Base-by-base conservation (phyloP, 1,140 invertebrate genomes). In the Oryzaephilus surinamensis region DNA sequence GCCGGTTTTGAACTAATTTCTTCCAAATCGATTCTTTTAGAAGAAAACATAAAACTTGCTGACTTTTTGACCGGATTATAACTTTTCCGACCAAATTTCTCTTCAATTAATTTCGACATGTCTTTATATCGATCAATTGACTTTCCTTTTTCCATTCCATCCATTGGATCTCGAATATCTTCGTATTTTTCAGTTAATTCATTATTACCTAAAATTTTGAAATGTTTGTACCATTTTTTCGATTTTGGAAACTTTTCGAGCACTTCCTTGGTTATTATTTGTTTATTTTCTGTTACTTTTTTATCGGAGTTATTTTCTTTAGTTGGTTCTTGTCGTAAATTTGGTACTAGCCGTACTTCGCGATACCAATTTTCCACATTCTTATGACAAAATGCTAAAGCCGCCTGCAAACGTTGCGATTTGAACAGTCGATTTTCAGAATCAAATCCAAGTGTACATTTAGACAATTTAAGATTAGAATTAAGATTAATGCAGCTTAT, bases 1-100 rank as follows among this genome's bases (percentile, higher is more conserved):
- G 55, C 37, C n/a, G 52, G 45, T 23, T 50, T 47, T 24, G 41
- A 46, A 29, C 32, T 38, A 5, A 11, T 35, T 21, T 55, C 51
- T 27, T 53, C 45, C 6, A 53, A 24, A 24, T 55, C 46, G 10
- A 55, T 50, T 5, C 45, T 28, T 43, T 55, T 58, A 0, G 45
- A 46, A 2, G 55, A 48, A 38, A 56, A 58, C 55, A 58, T 58
- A 38, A 58, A 58, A 37, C 53, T 56, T 5, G 55, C 55, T 0
- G 55, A 58, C 32, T 58, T 58, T 35, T 58, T 58, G 13, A 58
- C 54, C 0, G 55, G 55, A 43, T 58, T 58, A 15, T 54, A 51
- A 27, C 45, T 47, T 15, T 51, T 52, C 27, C 48, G 43, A 14
- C 51, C 51, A 26, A 58, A 55, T 38, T 50, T 54, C 26, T 58